Conservation (phyloP, 2,113 vertebrate species). For the Catharus minimus region DNA sequence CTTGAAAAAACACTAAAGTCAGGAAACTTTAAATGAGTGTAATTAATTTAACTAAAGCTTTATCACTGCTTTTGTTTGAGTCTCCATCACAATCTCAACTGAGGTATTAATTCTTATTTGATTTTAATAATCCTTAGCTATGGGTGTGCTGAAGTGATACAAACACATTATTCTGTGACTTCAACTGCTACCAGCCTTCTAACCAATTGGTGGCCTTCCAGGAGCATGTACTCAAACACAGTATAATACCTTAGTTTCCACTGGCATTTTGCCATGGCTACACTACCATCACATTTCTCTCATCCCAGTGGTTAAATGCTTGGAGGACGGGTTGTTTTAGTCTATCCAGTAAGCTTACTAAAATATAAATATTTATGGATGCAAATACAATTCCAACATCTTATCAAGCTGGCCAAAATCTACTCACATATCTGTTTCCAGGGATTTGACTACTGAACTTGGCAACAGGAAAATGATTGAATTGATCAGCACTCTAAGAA, state of each 20-base stretch:
- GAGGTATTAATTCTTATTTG: neutral
- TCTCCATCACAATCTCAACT: neutral
- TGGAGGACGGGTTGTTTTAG: neutral
- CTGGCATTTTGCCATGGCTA: neutral
- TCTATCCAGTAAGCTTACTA: neutral
- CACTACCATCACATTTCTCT: neutral
- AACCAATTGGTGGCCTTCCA: neutral
- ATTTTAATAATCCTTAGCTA: neutral
- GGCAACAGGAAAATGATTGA: neutral
- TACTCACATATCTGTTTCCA: neutral
- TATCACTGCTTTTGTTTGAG: neutral
- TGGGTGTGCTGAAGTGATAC: neutral
- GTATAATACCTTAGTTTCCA: neutral
- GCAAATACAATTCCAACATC: neutral
- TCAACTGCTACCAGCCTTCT: neutral
- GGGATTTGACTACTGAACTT: neutral
- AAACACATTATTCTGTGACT: neutral
- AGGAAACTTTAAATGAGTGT: neutral
- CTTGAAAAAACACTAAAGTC: neutral
- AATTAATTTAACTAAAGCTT: neutral
- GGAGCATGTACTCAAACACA: neutral
- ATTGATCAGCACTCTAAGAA: neutral
- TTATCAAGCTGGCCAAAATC: neutral
- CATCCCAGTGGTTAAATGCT: neutral
- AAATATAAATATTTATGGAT: neutral